Base-by-base conservation (phyloP, 2,888 invertebrate genomes). In the Caenorhabditis uteleia region DNA sequence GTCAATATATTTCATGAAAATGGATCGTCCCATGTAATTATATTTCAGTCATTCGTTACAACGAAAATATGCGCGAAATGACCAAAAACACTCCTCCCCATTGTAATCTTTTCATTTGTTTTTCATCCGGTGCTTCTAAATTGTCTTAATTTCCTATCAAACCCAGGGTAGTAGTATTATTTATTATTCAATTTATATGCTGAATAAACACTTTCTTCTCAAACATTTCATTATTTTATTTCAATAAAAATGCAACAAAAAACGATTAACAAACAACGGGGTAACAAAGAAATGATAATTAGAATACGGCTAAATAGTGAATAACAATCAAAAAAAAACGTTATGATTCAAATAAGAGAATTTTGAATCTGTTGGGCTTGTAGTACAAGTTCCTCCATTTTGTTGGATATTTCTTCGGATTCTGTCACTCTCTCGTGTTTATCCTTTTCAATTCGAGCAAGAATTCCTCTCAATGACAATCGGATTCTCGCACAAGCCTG, bases 1-100 rank as follows among this genome's bases (percentile, higher is more conserved):
- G 79, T 75, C 68, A 65, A 76, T 79, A 33, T 79, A 79, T 57
- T 77, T 77, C 57, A 70, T 68, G 62, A 77, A 77, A 62, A 77
- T 79, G 77, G 79, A 79, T 64, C 72, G 79, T 47, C 79, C 79
- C 3, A 69, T 79, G 74, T 79, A 48, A 58, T 25, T 16, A n/a
- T n/a, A n/a, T n/a, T n/a, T n/a, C n/a, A n/a, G n/a, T 27, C 42
- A 14, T 27, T 25, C 25, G 6, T 6, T 20, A 36, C 36, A 36
- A 36, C 36, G 36, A 36, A n/a, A n/a, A n/a, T n/a, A n/a, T n/a
- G n/a, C n/a, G n/a, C n/a, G n/a, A n/a, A n/a, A n/a, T n/a, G n/a
- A n/a, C n/a, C n/a, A n/a, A n/a, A n/a, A n/a, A n/a, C n/a, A n/a
- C n/a, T n/a, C n/a, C n/a, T n/a, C n/a, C n/a, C 36, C 26, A 43